These are phyloP conservation scores for Ctena decussata DNA, from an alignment of 2,888 invertebrate species.

Conservation along the genomic window DNA sequence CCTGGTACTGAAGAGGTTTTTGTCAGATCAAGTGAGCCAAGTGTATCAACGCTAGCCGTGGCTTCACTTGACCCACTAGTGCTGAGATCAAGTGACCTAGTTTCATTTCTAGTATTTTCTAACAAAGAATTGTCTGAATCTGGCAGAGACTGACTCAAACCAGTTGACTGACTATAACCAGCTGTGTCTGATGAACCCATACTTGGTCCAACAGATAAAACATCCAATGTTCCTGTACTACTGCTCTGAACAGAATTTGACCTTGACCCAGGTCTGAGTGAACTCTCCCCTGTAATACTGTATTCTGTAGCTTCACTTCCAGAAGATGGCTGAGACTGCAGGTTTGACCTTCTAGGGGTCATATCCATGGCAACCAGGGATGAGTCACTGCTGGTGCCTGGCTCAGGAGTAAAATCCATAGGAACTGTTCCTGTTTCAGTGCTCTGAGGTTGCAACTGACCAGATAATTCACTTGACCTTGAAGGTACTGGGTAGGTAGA, in stretches of 20 bases:
- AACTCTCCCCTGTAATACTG: slow-evolving; percentile 55
- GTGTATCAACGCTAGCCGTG: slow-evolving; percentile 34
- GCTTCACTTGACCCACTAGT: slow-evolving; percentile 36
- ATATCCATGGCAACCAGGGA: slow-evolving; percentile 37
- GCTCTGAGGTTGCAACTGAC: neutral
- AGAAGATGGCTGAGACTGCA: slow-evolving; percentile 50
- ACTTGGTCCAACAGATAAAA: slow-evolving; percentile 63
- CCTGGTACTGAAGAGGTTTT: slow-evolving; percentile 47
- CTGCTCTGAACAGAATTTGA: slow-evolving; percentile 43
- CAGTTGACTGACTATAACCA: neutral
- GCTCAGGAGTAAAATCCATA: neutral
- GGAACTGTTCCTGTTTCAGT: neutral
- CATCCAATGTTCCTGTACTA: slow-evolving; percentile 49
- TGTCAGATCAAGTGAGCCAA: slow-evolving; percentile 63
- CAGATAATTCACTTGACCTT: neutral
- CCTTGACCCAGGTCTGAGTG: slow-evolving; percentile 33
- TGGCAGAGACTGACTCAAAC: slow-evolving; percentile 34
- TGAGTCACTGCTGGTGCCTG: neutral
- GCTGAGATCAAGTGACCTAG: slow-evolving; percentile 40
- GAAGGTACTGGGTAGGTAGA: neutral
- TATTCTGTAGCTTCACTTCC: slow-evolving; percentile 50
- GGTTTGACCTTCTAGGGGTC: slow-evolving; percentile 6
- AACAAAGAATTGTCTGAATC: slow-evolving; percentile 38
- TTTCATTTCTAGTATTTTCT: slow-evolving; percentile 45
- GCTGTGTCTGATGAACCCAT: slow-evolving; percentile 9